phyloP scores from a whole-genome alignment of 2,797 vertebrate species.

The Erethizon dorsatum region DNA sequence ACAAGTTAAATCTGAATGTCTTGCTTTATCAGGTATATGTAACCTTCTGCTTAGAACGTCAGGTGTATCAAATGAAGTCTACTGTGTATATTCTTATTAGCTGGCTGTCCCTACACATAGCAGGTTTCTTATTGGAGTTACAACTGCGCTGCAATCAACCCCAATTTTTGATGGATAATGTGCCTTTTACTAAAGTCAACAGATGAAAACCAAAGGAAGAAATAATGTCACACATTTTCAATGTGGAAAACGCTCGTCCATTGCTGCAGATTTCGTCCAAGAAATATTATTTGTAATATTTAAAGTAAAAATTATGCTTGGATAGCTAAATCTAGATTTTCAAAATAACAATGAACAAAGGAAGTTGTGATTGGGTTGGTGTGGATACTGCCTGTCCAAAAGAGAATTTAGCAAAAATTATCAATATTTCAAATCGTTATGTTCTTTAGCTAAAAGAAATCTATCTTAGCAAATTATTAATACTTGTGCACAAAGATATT shows the following conservation, averaged over 20 bases:
- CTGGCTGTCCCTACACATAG: background rate
- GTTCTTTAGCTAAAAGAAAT: background rate
- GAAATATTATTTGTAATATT: background rate
- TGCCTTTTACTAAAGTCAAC: background rate
- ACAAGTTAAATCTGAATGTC: background rate
- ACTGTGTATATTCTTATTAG: background rate
- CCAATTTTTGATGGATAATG: background rate
- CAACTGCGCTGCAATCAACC: too few relatives aligned
- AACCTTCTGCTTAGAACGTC: background rate
- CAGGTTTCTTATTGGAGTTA: background rate
- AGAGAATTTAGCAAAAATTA: background rate
- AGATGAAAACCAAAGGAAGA: background rate
- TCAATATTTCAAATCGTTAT: background rate
- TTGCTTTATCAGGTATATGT: background rate
- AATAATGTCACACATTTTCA: background rate
- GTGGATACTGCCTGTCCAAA: background rate
- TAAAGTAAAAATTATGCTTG: slow-evolving; percentile 12
- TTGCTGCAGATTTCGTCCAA: background rate
- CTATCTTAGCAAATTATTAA: background rate
- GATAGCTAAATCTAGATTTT: background rate
- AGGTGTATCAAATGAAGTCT: background rate
- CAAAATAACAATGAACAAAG: background rate
- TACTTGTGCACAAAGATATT: background rate
- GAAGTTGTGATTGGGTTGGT: background rate
- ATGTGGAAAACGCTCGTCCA: background rate